phyloP scores from a whole-genome alignment of 2,888 invertebrate species.

The Hoplodrina blanda region DNA sequence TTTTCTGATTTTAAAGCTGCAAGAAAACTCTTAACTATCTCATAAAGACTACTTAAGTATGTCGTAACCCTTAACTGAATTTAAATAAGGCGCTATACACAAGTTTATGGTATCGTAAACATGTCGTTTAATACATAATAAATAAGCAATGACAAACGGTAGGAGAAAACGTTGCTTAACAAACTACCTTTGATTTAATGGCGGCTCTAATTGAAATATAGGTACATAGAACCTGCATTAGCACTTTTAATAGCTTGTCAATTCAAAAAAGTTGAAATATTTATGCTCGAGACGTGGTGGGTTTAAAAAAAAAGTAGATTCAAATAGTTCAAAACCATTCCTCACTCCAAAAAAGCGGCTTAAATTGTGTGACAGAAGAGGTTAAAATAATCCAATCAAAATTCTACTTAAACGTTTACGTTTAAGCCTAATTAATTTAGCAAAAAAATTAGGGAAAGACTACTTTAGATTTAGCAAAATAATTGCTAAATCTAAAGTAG shows the following conservation, averaged over 20 bases:
- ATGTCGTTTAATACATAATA: constrained; percentile 53
- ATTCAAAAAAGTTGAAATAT: constrained; percentile 39
- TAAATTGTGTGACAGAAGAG: too few relatives aligned
- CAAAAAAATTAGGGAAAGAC: too few relatives aligned
- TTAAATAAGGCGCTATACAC: constrained; percentile 37
- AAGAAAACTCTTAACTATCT: constrained; percentile 32
- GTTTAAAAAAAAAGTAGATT: too few relatives aligned
- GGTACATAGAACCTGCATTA: constrained; percentile 45
- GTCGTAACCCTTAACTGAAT: constrained; percentile 33
- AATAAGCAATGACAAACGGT: constrained; percentile 53
- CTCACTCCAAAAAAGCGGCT: too few relatives aligned
- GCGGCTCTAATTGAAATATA: constrained; percentile 49
- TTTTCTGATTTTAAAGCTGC: constrained; percentile 21
- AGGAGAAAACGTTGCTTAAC: constrained; percentile 52
- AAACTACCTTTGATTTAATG: constrained; percentile 49
- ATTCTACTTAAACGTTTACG: too few relatives aligned
- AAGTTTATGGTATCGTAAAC: constrained; percentile 56
- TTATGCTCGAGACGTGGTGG: too few relatives aligned
- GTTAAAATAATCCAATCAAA: too few relatives aligned
- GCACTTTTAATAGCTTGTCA: constrained; percentile 53
- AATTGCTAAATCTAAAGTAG: too few relatives aligned
- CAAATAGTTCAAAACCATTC: too few relatives aligned
- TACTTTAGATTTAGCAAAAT: too few relatives aligned
- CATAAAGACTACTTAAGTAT: constrained; percentile 24
- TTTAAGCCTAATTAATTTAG: too few relatives aligned